These are phyloP conservation scores for Laupala kohalensis DNA, from an alignment of 1,140 invertebrate species.

Conservation along the genomic window DNA sequence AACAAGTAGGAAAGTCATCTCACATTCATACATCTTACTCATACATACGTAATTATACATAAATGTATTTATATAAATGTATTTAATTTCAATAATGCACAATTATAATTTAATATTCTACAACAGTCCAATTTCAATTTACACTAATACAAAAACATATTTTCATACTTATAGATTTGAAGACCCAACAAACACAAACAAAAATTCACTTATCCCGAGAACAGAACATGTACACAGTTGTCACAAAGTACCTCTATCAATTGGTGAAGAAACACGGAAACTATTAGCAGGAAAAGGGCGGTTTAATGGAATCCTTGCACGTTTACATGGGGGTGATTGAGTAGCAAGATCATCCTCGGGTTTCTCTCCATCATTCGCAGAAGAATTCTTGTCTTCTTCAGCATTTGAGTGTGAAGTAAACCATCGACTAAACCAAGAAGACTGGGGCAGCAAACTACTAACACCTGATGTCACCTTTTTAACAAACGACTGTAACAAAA, in stretches of 20 bases:
- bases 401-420: neutral
- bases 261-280: slow-evolving; percentile 1
- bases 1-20: no score
- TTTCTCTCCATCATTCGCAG: neutral
- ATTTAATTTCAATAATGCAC: no score
- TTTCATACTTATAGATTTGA: no score
- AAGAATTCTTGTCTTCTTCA: neutral
- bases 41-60: no score
- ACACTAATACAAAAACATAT: no score
- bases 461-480: slow-evolving; percentile 30
- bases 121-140: no score
- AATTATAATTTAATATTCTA: no score
- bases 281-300: slow-evolving; percentile 2
- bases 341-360: neutral
- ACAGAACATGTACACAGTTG: no score
- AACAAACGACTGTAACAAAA: slow-evolving; percentile 30
- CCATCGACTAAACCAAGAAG: slow-evolving; percentile 17
- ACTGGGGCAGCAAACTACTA: slow-evolving; percentile 16
- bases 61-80: no score
- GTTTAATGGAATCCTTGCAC: slow-evolving; percentile 7
- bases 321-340: neutral
- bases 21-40: no score
- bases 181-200: no score
- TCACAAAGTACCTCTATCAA: neutral
- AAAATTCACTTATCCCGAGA: no score